phyloP scores from a whole-genome alignment of 2,888 invertebrate species.

The Drosophila maculinotata region DNA sequence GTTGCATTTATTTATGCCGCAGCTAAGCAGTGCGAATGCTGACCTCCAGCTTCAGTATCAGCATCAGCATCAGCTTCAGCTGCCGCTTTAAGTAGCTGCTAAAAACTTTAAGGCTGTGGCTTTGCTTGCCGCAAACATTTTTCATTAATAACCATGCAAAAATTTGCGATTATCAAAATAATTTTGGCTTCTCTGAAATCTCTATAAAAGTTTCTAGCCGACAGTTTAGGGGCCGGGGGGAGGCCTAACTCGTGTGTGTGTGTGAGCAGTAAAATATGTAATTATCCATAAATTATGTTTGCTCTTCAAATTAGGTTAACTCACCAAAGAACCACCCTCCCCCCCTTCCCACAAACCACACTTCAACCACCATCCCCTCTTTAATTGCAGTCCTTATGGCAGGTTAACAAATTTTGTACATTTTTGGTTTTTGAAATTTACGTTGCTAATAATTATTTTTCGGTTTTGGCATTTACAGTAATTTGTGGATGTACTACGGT shows the following conservation, averaged over 20 bases:
- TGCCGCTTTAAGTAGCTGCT: conserved; percentile 27
- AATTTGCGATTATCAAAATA: conserved; percentile 24
- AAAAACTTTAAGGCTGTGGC: conserved; percentile 19
- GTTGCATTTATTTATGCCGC: conserved; percentile 70
- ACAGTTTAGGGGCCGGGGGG: neutral
- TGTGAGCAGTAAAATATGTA: conserved; percentile 54
- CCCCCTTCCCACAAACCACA: neutral
- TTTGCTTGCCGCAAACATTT: conserved; percentile 22
- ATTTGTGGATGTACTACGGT: conserved; percentile 24
- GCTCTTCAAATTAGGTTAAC: conserved; percentile 48
- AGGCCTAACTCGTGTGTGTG: conserved; percentile 8
- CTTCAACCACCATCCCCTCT: too few relatives aligned
- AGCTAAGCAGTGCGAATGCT: conserved; percentile 17
- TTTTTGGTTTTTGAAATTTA: conserved; percentile 53
- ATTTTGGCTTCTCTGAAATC: conserved; percentile 17
- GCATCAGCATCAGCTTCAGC: too few relatives aligned
- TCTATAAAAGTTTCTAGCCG: conserved; percentile 5
- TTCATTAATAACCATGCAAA: conserved; percentile 31
- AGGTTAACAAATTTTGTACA: conserved; percentile 54
- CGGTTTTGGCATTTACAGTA: conserved; percentile 37
- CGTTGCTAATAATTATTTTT: conserved; percentile 59
- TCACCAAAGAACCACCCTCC: neutral
- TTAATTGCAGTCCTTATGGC: neutral
- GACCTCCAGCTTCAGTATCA: conserved; percentile 13
- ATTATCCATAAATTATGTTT: conserved; percentile 66